These are phyloP conservation scores for Dasypus novemcinctus DNA, from an alignment of 2,113 vertebrate species.

Conservation along the genomic window DNA sequence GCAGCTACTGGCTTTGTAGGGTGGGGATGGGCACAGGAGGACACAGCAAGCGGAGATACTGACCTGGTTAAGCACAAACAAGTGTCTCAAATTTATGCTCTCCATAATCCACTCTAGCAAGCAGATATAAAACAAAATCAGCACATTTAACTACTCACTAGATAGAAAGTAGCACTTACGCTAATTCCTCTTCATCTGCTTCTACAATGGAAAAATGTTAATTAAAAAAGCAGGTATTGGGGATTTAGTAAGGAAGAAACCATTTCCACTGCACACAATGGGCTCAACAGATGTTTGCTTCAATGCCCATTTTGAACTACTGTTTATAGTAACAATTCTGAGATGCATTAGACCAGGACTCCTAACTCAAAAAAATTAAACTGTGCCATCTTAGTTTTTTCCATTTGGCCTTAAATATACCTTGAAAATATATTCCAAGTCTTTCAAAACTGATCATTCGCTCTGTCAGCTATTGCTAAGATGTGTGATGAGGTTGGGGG, in stretches of 20 bases:
- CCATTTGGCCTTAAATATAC: neutral
- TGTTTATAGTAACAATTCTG: neutral
- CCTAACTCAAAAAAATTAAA: neutral
- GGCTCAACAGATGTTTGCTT: neutral
- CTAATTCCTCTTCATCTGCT: neutral
- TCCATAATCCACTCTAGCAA: neutral
- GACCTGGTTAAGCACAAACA: neutral
- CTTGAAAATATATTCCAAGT: neutral
- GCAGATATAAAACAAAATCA: neutral
- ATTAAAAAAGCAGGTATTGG: neutral
- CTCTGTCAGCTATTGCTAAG: neutral
- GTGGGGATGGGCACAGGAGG: neutral
- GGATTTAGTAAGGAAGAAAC: neutral
- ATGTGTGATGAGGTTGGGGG: neutral
- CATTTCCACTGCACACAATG: accelerated
- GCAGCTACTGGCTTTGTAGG: accelerated
- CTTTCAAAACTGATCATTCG: neutral
- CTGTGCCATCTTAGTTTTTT: neutral
- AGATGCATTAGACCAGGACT: neutral
- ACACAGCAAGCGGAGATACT: accelerated
- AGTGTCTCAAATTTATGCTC: neutral
- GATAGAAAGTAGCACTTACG: too few species aligned
- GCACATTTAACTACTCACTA: neutral
- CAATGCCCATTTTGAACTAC: neutral
- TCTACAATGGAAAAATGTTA: neutral